Percentiles rank a stretch among this genome's conserved stretches.
These are phyloP conservation scores for Acleris sparsana DNA, from an alignment of 2,888 invertebrate species.

Conservation along the genomic window DNA sequence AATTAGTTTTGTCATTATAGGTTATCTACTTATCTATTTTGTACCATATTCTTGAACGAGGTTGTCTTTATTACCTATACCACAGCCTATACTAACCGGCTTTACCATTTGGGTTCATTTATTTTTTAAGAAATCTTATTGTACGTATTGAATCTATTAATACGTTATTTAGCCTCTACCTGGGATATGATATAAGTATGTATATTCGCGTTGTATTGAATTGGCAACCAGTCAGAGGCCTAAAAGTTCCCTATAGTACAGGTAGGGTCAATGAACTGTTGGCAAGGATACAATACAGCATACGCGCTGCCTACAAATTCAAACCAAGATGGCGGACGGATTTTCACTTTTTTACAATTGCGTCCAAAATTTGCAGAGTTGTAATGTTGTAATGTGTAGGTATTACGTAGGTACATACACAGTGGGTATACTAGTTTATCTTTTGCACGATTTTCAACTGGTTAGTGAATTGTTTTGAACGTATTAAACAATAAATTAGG, in stretches of 20 bases:
- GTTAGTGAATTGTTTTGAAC: too few relatives aligned
- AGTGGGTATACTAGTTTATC: too few relatives aligned
- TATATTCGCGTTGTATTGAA: slow-evolving; percentile 18
- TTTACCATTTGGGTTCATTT: too few relatives aligned
- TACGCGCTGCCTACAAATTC: slow-evolving; percentile 27
- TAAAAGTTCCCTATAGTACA: slow-evolving; percentile 1
- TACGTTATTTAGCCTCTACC: not conserved
- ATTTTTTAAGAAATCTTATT: not conserved
- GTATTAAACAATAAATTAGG: too few relatives aligned
- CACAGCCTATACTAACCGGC: too few relatives aligned
- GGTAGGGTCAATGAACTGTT: slow-evolving; percentile 26
- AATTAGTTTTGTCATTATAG: slow-evolving; percentile 23
- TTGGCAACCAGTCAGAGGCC: slow-evolving; percentile 32
- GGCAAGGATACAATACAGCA: slow-evolving; percentile 29
- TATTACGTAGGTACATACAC: not conserved
- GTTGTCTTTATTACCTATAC: slow-evolving; percentile 2
- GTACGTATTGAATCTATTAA: not conserved
- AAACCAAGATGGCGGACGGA: slow-evolving; percentile 30
- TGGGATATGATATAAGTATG: not conserved
- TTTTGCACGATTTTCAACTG: too few relatives aligned
- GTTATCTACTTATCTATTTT: slow-evolving; percentile 25
- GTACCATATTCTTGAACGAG: slow-evolving; percentile 10
- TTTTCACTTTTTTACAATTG: slow-evolving; percentile 35
- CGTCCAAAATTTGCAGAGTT: slow-evolving; percentile 7
- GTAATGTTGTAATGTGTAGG: too few relatives aligned